Conservation (phyloP, 1,140 invertebrate genomes). For the Choristoneura fumiferana region DNA sequence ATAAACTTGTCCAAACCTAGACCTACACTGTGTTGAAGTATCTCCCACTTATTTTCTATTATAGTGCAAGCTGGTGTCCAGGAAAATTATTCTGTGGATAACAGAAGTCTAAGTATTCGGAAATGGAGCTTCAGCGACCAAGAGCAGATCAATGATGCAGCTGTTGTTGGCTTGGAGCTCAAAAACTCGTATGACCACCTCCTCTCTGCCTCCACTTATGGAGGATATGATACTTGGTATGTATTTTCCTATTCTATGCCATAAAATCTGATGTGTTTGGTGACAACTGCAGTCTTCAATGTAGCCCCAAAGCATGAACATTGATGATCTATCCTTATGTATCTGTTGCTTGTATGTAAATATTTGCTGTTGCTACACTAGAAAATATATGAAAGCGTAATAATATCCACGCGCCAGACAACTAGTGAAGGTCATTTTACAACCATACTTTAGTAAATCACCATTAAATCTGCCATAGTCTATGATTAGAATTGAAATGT, state of each 20-base stretch:
- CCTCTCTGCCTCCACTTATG: conserved; percentile 87
- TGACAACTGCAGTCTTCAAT: conserved; percentile 2
- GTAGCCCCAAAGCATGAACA: no score
- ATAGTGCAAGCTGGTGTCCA: conserved; percentile 86
- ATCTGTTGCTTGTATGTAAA: no score
- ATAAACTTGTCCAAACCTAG: no score
- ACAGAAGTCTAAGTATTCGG: conserved; percentile 81
- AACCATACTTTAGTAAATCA: no score
- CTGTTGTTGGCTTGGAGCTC: conserved; percentile 86
- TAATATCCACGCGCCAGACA: no score
- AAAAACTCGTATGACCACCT: conserved; percentile 93
- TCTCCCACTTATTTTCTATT: conserved; percentile 30
- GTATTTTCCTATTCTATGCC: conserved; percentile 22
- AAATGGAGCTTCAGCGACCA: conserved; percentile 93
- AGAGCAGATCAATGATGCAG: conserved; percentile 86
- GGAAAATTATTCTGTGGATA: conserved; percentile 70
- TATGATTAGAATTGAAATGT: no score
- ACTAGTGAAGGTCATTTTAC: no score
- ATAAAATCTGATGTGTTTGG: conserved; percentile 14
- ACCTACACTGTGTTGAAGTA: no score
- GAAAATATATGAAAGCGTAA: no score
- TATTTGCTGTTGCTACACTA: no score
- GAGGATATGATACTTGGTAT: conserved; percentile 84
- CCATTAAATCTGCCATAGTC: no score
- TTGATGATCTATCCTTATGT: no score